phyloP scores from a whole-genome alignment of 2,113 vertebrate genomes.

The Centropus bengalensis region DNA sequence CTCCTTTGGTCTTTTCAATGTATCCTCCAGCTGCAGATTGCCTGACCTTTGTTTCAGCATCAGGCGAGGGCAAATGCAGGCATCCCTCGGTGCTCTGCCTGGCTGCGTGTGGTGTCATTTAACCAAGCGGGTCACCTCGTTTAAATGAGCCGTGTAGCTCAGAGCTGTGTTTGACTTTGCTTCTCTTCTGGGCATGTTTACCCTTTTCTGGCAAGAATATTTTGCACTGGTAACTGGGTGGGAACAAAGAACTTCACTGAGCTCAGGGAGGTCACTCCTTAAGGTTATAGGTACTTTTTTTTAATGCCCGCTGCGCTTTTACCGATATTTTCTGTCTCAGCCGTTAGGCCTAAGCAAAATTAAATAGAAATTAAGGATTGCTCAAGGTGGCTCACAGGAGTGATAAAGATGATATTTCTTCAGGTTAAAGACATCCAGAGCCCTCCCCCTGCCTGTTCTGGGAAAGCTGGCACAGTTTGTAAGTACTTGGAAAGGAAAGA shows the following conservation, averaged over 20 bases:
- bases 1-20: not conserved
- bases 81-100: not conserved
- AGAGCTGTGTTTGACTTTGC: not conserved
- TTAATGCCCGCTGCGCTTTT: not conserved
- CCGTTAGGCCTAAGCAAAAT: not conserved
- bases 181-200: not conserved
- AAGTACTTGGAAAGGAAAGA: not conserved
- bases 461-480: not conserved
- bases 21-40: not conserved
- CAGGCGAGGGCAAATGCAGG: not conserved
- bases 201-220: not conserved
- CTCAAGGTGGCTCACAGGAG: not conserved
- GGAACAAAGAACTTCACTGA: not conserved
- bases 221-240: not conserved
- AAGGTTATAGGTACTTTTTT: not conserved
- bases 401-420: not conserved
- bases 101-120: accelerated
- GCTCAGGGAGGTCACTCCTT: not conserved
- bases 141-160: accelerated
- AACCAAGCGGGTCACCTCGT: not conserved
- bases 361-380: not conserved
- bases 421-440: not conserved
- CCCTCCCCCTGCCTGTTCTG: not conserved
- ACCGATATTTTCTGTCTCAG: not conserved
- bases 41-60: not conserved